Evolutionary conservation across 2,888 invertebrate genomes (phyloP).

Genomic region (Heliothis peltigera): DNA sequence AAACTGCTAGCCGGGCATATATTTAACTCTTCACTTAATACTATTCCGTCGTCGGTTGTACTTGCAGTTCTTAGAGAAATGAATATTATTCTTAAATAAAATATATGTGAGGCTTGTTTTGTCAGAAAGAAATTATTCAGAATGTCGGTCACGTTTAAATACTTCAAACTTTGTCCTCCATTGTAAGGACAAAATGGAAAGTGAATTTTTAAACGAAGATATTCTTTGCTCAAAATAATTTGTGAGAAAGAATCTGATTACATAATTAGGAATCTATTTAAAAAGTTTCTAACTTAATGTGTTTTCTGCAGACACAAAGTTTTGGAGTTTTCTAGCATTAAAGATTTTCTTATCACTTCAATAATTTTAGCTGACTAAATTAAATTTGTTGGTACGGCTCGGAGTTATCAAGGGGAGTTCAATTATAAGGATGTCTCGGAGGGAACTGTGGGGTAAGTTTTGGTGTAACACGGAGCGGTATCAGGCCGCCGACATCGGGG

Average conservation of each 20-base stretch:
- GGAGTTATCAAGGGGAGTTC: constrained; percentile 43
- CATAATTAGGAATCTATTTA: constrained; percentile 53
- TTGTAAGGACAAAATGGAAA: constrained; percentile 66
- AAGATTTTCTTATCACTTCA: constrained; percentile 36
- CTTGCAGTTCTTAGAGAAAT: constrained; percentile 25
- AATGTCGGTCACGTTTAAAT: constrained; percentile 74
- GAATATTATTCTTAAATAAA: constrained; percentile 4
- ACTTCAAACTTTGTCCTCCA: constrained; percentile 66
- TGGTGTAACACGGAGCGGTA: constrained; percentile 41
- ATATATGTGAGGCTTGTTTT: constrained; percentile 26
- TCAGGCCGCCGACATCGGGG: constrained; percentile 34
- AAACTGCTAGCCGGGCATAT: constrained; percentile 65
- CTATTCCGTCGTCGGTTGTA: constrained; percentile 27
- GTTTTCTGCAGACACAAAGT: constrained; percentile 37
- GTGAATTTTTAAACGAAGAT: constrained; percentile 62
- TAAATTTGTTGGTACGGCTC: constrained; percentile 33
- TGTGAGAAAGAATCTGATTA: constrained; percentile 52
- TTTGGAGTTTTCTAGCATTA: constrained; percentile 21
- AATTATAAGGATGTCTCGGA: constrained; percentile 34
- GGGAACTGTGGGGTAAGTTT: constrained; percentile 35
- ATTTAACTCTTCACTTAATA: constrained; percentile 63
- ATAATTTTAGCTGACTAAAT: constrained; percentile 38
- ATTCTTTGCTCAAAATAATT: constrained; percentile 59
- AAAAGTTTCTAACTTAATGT: constrained; percentile 38
- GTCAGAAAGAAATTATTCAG: constrained; percentile 35